phyloP scores from a whole-genome alignment of 2,888 invertebrate genomes.

The Shargacucullia verbasci region DNA sequence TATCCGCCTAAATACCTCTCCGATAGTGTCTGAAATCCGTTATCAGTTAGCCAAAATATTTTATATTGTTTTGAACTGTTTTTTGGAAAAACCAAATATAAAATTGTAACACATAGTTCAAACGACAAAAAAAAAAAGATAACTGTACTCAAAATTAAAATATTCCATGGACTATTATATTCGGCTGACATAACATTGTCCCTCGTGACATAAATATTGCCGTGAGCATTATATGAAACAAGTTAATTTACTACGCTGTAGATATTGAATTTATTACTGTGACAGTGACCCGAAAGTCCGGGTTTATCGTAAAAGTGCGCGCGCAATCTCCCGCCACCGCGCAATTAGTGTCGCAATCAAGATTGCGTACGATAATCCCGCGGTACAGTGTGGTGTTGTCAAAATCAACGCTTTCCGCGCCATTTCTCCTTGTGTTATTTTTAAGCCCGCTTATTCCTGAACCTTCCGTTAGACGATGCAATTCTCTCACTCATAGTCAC shows the following conservation, averaged over 20 bases:
- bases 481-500: constrained; percentile 43
- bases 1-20: not conserved
- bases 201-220: constrained; percentile 54
- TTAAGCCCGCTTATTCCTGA: constrained; percentile 29
- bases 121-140: constrained; percentile 8
- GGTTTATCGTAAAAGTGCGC: constrained; percentile 44
- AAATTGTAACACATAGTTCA: not conserved
- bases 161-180: constrained; percentile 20
- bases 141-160: constrained; percentile 17
- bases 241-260: constrained; percentile 64
- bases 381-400: constrained; percentile 21
- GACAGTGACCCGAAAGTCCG: constrained; percentile 41
- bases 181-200: constrained; percentile 38
- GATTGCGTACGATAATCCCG: constrained; percentile 72
- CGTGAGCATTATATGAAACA: constrained; percentile 63
- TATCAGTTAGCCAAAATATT: constrained; percentile 9
- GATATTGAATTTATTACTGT: constrained; percentile 60
- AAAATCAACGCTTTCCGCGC: constrained; percentile 38
- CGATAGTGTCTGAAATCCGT: constrained; percentile 12
- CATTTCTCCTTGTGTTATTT: constrained; percentile 33
- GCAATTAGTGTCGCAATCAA: constrained; percentile 79
- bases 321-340: constrained; percentile 51
- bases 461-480: constrained; percentile 37
- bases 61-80: not conserved
- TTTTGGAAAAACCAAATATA: not conserved